phyloP scores from a whole-genome alignment of 2,113 vertebrate genomes.

The Periophthalmus modestus region DNA sequence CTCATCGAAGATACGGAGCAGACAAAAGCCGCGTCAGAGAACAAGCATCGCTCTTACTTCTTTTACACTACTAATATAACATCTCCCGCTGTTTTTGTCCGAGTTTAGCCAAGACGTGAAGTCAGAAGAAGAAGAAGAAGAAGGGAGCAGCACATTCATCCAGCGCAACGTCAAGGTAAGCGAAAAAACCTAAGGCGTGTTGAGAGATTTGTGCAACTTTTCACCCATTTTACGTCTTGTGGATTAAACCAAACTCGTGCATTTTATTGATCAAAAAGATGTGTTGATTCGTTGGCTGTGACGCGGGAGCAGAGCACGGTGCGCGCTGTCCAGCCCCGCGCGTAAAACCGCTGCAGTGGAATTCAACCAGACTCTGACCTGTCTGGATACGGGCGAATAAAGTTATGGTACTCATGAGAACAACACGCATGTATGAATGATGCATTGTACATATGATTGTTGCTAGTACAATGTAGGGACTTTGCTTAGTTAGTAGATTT shows the following conservation, averaged over 20 bases:
- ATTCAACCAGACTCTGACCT: constrained; percentile 1
- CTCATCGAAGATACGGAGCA: constrained; percentile 50
- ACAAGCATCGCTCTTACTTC: constrained; percentile 40
- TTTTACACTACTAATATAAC: neutral
- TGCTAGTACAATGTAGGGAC: neutral
- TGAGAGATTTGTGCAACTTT: constrained; percentile 1
- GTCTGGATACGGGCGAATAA: neutral
- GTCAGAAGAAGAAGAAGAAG: constrained; percentile 54
- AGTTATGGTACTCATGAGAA: neutral
- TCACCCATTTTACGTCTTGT: neutral
- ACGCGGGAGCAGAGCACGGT: neutral
- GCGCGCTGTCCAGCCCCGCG: constrained; percentile 30
- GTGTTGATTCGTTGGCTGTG: constrained; percentile 1
- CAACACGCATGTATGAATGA: neutral
- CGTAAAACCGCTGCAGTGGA: constrained; percentile 56
- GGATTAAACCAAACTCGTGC: neutral
- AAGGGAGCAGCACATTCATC: constrained; percentile 42
- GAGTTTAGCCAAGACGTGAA: constrained; percentile 16
- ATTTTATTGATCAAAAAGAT: neutral
- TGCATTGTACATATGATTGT: too few species aligned
- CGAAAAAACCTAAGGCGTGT: constrained; percentile 4
- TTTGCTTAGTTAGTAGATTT: neutral
- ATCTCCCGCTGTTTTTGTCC: neutral
- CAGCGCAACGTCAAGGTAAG: constrained; percentile 64
- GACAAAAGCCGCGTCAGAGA: constrained; percentile 52